These are phyloP conservation scores for Nestor notabilis DNA, from an alignment of 2,113 vertebrate genomes.

Conservation along the genomic window DNA sequence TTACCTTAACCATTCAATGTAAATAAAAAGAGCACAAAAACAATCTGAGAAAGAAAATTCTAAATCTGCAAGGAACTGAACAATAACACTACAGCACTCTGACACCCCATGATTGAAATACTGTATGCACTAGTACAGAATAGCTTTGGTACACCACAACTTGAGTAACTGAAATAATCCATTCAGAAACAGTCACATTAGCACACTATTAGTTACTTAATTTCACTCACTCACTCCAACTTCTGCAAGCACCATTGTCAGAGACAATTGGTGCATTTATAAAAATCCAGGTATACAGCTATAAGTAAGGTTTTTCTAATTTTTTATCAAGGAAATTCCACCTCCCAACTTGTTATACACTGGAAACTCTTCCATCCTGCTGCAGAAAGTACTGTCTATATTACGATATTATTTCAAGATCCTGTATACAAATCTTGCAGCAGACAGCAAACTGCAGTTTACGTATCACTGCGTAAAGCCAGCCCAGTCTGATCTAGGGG, in stretches of 20 bases:
- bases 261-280: background rate
- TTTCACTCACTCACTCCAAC: background rate
- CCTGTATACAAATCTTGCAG: background rate
- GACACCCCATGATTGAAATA: background rate
- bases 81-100: background rate
- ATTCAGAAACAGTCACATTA: background rate
- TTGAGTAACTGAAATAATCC: background rate
- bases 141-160: background rate
- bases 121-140: background rate
- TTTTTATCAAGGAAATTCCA: background rate
- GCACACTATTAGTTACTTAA: background rate
- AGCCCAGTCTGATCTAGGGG: background rate
- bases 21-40: constrained; percentile 14
- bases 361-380: background rate
- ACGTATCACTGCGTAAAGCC: background rate
- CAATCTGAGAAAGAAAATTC: constrained; percentile 10
- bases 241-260: background rate
- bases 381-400: background rate
- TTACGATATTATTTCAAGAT: background rate
- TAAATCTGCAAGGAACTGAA: constrained; percentile 1
- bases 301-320: background rate
- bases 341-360: background rate
- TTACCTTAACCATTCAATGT: background rate
- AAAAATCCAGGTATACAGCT: background rate
- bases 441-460: background rate